Percentiles rank a stretch among this genome's conserved stretches.
These are phyloP conservation scores for Plagodis dolabraria DNA, from an alignment of 2,888 invertebrate genomes.

Conservation along the genomic window DNA sequence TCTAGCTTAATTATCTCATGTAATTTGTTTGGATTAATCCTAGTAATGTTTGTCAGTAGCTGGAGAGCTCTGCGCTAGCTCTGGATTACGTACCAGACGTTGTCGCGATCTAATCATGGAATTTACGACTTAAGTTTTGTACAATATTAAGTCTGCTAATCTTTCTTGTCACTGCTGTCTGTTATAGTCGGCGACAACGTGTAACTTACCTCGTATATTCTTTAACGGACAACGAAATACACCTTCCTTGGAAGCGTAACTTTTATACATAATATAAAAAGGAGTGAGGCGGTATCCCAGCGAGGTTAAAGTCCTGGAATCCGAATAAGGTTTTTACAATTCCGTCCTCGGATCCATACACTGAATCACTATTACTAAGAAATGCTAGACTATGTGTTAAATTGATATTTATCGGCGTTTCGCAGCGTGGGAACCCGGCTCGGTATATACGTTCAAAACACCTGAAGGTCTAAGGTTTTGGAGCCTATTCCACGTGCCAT, in stretches of 20 bases:
- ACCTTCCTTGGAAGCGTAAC: conserved; percentile 1
- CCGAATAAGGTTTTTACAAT: conserved; percentile 28
- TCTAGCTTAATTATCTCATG: conserved; percentile 40
- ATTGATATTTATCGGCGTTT: conserved; percentile 41
- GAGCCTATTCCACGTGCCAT: conserved; percentile 8
- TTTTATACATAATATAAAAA: neutral
- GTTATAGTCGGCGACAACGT: too few species aligned
- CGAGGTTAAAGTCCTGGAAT: conserved; percentile 25
- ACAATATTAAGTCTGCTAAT: conserved; percentile 19
- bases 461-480: neutral
- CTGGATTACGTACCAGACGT: conserved; percentile 18
- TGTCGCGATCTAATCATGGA: conserved; percentile 13
- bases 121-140: conserved; percentile 12
- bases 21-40: conserved; percentile 44
- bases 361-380: conserved; percentile 28
- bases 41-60: conserved; percentile 18
- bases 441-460: conserved; percentile 8
- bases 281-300: neutral
- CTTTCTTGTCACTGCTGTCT: conserved; percentile 2
- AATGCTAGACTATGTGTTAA: conserved; percentile 25
- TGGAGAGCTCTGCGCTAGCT: neutral
- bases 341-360: conserved; percentile 20
- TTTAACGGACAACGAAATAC: neutral
- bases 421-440: conserved; percentile 10
- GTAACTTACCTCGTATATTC: too few species aligned